Evolutionary conservation across 2,888 invertebrate genomes (phyloP), one percentile per base, ranked within the genome.

Genomic region (Galerucella pusilla): DNA sequence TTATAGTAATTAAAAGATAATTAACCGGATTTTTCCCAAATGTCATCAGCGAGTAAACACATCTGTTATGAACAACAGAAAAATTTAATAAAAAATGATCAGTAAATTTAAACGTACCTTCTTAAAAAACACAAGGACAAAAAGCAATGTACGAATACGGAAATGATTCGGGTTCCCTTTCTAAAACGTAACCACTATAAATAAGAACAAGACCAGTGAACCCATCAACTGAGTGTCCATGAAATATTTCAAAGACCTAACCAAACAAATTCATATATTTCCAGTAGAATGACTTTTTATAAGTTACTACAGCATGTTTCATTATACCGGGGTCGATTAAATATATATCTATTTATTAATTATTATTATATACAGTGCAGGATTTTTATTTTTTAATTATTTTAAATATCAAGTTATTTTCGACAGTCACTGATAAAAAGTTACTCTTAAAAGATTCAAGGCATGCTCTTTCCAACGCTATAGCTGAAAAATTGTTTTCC

Each of bases 241-340:
- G 81, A 80, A 80, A 78, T 75, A 77, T 79, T 77, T 76, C 80
- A 81, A 81, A 80, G 80, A 80, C 81, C 81, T 73, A 70, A 70
- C 64, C 46, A 74, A 66, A 75, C 68, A 75, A 71, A 75, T 75
- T 71, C 67, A 71, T 71, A 68, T 75, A 68, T 76, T 63, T 64
- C 73, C 79, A 63, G 54, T 71, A 71, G 66, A 71, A 60, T 71
- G 64, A 71, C 42, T 71, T 71, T 71, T 59, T 11, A 61, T 46
- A 57, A 65, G 9, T 60, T 35, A 68, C 60, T 46, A 68, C 68
- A 28, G 28, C 28, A 60, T 60, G 60, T 60, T 68, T 68, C 1
- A 45, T 14, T 46, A 16, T 68, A 60, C 68, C 25, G 60, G 68
- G 60, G 60, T 11, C 28, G 28, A 11, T 25, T 28, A 25, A 28